A percentile compares a stretch with the other conserved stretches of the same genome.
phyloP scores from a whole-genome alignment of 1,140 invertebrate genomes.

The Trichonephila clavata region DNA sequence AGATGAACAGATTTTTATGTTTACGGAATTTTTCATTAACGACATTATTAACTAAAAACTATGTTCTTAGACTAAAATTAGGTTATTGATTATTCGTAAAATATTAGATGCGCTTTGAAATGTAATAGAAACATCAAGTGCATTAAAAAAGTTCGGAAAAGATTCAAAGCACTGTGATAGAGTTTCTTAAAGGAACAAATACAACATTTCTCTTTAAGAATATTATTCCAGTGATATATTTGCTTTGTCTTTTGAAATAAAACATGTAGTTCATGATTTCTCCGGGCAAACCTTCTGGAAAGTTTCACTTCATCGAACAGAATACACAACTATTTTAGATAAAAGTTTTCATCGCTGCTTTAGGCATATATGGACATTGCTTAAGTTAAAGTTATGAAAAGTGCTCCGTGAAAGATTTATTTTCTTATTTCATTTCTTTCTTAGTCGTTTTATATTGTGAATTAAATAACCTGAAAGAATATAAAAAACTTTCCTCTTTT shows the following conservation, averaged over 20 bases:
- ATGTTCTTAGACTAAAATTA: too few species aligned
- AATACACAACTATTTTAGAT: background rate
- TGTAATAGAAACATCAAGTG: too few species aligned
- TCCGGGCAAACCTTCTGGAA: background rate
- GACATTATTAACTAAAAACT: too few species aligned
- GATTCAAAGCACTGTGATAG: too few species aligned
- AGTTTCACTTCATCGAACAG: background rate
- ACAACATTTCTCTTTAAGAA: background rate
- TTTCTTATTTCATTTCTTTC: background rate
- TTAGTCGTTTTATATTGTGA: background rate
- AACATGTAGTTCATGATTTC: background rate
- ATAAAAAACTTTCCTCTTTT: background rate
- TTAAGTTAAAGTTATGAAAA: background rate
- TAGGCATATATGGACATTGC: background rate
- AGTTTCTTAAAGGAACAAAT: background rate
- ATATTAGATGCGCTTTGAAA: too few species aligned
- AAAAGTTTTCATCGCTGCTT: background rate
- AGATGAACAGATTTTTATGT: too few species aligned
- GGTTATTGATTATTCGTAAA: too few species aligned
- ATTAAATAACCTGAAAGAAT: background rate
- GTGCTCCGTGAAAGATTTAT: background rate
- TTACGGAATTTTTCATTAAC: too few species aligned
- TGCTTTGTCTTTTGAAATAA: background rate
- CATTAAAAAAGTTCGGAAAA: too few species aligned
- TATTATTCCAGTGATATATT: background rate